These are phyloP conservation scores for Zootoca vivipara DNA, from an alignment of 2,113 vertebrate genomes.

Conservation along the genomic window DNA sequence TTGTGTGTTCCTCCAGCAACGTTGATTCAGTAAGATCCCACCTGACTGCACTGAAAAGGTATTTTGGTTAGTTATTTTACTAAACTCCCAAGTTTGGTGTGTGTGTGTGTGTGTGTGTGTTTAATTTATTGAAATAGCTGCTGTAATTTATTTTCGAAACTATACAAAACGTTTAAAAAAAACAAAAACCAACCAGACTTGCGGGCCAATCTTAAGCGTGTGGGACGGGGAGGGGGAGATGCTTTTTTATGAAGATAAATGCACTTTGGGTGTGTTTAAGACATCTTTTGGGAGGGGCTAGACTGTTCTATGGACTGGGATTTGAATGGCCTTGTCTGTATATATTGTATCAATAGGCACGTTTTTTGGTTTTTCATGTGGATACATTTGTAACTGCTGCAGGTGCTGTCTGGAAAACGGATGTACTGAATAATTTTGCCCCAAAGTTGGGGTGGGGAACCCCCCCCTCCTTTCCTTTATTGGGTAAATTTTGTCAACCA, in stretches of 20 bases:
- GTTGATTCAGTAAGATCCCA: background rate
- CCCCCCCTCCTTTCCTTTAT: constrained; percentile 47
- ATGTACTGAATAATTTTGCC: constrained; percentile 42
- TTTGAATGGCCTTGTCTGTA: constrained; percentile 70
- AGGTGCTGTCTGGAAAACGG: constrained; percentile 65
- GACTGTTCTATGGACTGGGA: constrained; percentile 62
- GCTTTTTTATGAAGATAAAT: constrained; percentile 74
- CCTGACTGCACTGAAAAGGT: background rate
- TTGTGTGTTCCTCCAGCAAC: background rate
- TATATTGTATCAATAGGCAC: constrained; percentile 75
- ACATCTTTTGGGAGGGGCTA: constrained; percentile 67
- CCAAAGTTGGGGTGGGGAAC: background rate
- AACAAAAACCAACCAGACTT: constrained; percentile 74
- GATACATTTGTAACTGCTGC: constrained; percentile 69
- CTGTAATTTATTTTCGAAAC: constrained; percentile 81
- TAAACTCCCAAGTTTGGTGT: constrained; percentile 28
- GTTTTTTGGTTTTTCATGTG: constrained; percentile 63
- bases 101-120: constrained; percentile 42
- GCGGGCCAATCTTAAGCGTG: constrained; percentile 69
- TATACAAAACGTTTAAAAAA: constrained; percentile 72
- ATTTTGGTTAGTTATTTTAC: background rate
- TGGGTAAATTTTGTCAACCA: constrained; percentile 52
- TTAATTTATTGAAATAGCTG: constrained; percentile 81
- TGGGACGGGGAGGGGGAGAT: constrained; percentile 22
- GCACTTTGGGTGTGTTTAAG: constrained; percentile 77